A percentile compares a stretch with the other conserved stretches of the same genome.
These are phyloP conservation scores for Apamea monoglypha DNA, from an alignment of 2,888 invertebrate genomes.

Conservation along the genomic window DNA sequence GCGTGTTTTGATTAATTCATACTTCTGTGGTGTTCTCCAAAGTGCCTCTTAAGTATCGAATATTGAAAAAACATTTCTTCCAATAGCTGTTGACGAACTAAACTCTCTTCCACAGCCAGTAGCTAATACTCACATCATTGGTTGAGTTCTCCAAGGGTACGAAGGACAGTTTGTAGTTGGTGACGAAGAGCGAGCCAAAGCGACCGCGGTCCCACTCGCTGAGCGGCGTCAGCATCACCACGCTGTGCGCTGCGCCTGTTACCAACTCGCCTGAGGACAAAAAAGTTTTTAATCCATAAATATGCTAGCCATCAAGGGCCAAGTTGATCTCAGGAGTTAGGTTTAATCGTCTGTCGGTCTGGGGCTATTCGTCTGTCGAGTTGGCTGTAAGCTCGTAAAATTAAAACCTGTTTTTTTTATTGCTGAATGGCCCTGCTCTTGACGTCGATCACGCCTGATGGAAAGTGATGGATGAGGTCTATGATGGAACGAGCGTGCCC, in stretches of 20 bases:
- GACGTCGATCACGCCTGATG: no score
- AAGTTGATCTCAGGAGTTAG: background rate
- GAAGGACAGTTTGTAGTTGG: constrained; percentile 98
- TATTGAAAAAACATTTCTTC: background rate
- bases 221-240: constrained; percentile 95
- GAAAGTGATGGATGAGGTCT: no score
- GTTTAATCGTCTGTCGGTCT: background rate
- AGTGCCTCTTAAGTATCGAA: no score
- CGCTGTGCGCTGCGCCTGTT: constrained; percentile 95
- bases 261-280: constrained; percentile 93
- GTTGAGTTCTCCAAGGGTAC: constrained; percentile 91
- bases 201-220: constrained; percentile 95
- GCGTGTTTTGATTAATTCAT: background rate
- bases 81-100: background rate
- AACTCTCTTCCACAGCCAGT: background rate
- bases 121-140: constrained; percentile 78
- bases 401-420: background rate
- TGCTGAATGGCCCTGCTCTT: no score
- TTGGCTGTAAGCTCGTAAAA: background rate
- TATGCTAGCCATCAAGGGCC: background rate
- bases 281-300: constrained; percentile 36
- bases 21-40: background rate
- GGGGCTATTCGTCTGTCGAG: background rate
- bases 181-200: constrained; percentile 96
- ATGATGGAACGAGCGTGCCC: no score